Evolutionary conservation across 1,140 invertebrate genomes (phyloP).

Genomic region (Coenobita brevimanus): DNA sequence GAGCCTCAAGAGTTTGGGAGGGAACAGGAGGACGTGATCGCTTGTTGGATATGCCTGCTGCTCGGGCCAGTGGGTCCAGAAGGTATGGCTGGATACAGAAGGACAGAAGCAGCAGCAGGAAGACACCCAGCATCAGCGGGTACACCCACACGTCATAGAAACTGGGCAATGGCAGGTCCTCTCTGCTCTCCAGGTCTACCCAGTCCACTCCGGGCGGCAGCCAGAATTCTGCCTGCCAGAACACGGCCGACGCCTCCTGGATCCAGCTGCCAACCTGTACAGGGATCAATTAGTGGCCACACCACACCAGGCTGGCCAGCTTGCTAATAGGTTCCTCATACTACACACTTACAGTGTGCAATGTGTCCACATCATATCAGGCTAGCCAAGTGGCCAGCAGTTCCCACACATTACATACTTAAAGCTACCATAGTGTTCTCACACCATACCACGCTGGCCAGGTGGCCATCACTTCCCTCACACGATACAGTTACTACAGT

Average conservation of each 20-base stretch:
- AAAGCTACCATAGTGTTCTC: too few relatives aligned
- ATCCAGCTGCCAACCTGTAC: conserved; percentile 47
- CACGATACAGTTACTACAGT: too few relatives aligned
- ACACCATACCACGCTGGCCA: too few relatives aligned
- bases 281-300: too few relatives aligned
- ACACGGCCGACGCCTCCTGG: conserved; percentile 15
- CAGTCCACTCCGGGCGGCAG: conserved; percentile 36
- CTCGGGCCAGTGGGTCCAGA: not conserved
- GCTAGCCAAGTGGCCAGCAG: too few relatives aligned
- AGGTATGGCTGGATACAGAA: not conserved
- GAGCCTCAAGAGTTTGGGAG: not conserved
- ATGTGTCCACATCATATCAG: too few relatives aligned
- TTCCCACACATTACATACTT: too few relatives aligned
- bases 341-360: too few relatives aligned
- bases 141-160: conserved; percentile 31
- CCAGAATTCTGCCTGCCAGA: conserved; percentile 41
- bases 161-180: conserved; percentile 3
- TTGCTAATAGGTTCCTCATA: too few relatives aligned
- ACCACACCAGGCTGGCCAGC: too few relatives aligned
- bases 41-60: not conserved
- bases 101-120: conserved; percentile 41
- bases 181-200: conserved; percentile 28
- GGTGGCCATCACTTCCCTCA: too few relatives aligned
- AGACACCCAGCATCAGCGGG: conserved; percentile 7
- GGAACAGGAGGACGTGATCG: not conserved